Percentiles rank a stretch among this genome's conserved stretches.
These are phyloP conservation scores for Schizaphis graminum DNA, from an alignment of 2,888 invertebrate genomes.

Conservation along the genomic window DNA sequence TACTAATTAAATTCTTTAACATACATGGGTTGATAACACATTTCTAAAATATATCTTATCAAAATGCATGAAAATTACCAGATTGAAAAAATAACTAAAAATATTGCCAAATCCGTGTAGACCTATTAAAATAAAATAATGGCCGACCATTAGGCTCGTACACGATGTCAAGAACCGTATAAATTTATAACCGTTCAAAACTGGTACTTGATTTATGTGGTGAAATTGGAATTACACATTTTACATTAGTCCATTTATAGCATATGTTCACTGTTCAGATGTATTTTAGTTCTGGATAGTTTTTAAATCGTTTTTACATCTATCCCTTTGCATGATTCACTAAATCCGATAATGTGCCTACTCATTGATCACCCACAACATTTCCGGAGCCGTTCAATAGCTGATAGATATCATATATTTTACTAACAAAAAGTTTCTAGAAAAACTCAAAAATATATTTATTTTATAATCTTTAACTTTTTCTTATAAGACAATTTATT, in stretches of 20 bases:
- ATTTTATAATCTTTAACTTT: background rate
- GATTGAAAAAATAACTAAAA: background rate
- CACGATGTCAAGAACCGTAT: slow-evolving; percentile 13
- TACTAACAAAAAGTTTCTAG: slow-evolving; percentile 3
- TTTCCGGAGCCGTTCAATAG: slow-evolving; percentile 36
- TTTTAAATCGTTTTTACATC: slow-evolving; percentile 59
- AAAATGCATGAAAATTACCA: background rate
- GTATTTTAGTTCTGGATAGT: slow-evolving; percentile 45
- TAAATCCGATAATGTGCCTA: background rate
- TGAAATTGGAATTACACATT: slow-evolving; percentile 60
- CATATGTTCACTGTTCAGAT: slow-evolving; percentile 43
- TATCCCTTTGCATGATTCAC: slow-evolving; percentile 17
- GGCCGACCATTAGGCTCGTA: slow-evolving; percentile 55
- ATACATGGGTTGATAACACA: background rate
- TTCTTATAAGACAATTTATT: background rate
- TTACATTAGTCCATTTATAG: slow-evolving; percentile 60
- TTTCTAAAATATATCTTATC: background rate
- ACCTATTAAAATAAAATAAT: slow-evolving; percentile 52
- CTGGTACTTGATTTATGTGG: slow-evolving; percentile 60
- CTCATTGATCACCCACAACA: slow-evolving; percentile 19
- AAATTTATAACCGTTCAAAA: slow-evolving; percentile 53
- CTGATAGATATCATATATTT: background rate
- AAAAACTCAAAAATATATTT: slow-evolving; percentile 1
- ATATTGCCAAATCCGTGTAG: slow-evolving; percentile 46
- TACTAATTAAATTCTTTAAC: background rate